Conservation (phyloP, 2,888 invertebrate species). For the Chrysomela aeneicollis region DNA sequence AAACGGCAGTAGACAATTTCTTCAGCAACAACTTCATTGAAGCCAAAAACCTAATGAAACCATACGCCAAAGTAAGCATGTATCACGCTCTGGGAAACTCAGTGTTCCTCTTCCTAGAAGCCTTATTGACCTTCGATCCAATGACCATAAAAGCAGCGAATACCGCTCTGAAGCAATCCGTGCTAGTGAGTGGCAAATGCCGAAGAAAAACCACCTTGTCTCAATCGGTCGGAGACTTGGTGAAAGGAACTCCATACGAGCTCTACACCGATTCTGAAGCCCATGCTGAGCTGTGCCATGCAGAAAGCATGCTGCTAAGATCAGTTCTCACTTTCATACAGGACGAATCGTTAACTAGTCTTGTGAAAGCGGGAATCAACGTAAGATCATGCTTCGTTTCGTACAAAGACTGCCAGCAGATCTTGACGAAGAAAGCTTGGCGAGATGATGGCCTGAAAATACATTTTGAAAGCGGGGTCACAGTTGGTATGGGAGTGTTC, state of each 20-base stretch:
- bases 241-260: slow-evolving; percentile 79
- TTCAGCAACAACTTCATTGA: slow-evolving; percentile 90
- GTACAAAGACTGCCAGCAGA: slow-evolving; percentile 89
- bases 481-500: slow-evolving; percentile 93
- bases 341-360: slow-evolving; percentile 91
- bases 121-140: slow-evolving; percentile 91
- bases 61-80: slow-evolving; percentile 82
- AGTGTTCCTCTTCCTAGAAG: slow-evolving; percentile 90
- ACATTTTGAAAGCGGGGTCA: slow-evolving; percentile 89
- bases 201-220: slow-evolving; percentile 75
- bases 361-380: slow-evolving; percentile 92
- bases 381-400: slow-evolving; percentile 89
- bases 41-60: slow-evolving; percentile 80
- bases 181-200: slow-evolving; percentile 77
- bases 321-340: slow-evolving; percentile 94
- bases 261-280: slow-evolving; percentile 82
- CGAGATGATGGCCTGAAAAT: slow-evolving; percentile 67
- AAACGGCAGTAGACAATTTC: slow-evolving; percentile 82
- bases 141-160: slow-evolving; percentile 77
- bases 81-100: slow-evolving; percentile 92
- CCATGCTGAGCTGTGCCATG: slow-evolving; percentile 95
- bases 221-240: slow-evolving; percentile 83
- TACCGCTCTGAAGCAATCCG: slow-evolving; percentile 77
- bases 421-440: slow-evolving; percentile 81
- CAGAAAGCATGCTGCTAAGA: slow-evolving; percentile 87